Base-by-base conservation (phyloP, 2,888 invertebrate species). In the Odontomyia ornata region DNA sequence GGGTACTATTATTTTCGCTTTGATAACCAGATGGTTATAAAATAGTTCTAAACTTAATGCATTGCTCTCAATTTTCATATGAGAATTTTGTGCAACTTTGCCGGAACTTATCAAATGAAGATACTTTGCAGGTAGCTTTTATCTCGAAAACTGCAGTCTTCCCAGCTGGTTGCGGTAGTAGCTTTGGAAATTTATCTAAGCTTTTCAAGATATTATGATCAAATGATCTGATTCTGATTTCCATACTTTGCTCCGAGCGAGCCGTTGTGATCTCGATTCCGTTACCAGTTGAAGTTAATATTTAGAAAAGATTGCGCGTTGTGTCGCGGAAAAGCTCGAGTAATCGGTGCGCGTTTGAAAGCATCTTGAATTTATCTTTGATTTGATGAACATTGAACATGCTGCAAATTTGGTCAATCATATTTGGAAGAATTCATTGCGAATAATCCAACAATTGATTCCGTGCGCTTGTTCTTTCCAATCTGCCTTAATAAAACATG, bases 161-260 rank as follows among this genome's bases (percentile, higher is more conserved):
- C 23, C 64, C 64, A 30, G n/a, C 64, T 64, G 30, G 64, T 64
- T 5, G 25, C 23, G 25, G 23, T 28, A 64, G 64, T 28, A 64
- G 64, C 64, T 64, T 64, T 64, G 64, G 30, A 30, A 28, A 64
- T 64, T 64, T 64, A 64, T 64, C 64, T 64, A 64, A 64, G 64
- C 64, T 64, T 64, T 64, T 30, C 30, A 30, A 64, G 64, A 64
- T 64, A 64, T 25, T 64, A 64, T 28, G 64, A 64, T 64, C 64
- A 64, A 64, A 64, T 64, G 64, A 64, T 64, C 64, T 64, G 64
- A 64, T 64, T 64, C 64, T 64, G 64, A 64, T 64, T 64, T 64
- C 64, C 64, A 30, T 64, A 64, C 21, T 21, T 30, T 23, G 13
- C 64, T 5, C 28, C 28, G 13, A 13, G 60, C 30, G 15, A 52